These are phyloP conservation scores for Conus ventricosus DNA, from an alignment of 1,140 invertebrate genomes.

Conservation along the genomic window DNA sequence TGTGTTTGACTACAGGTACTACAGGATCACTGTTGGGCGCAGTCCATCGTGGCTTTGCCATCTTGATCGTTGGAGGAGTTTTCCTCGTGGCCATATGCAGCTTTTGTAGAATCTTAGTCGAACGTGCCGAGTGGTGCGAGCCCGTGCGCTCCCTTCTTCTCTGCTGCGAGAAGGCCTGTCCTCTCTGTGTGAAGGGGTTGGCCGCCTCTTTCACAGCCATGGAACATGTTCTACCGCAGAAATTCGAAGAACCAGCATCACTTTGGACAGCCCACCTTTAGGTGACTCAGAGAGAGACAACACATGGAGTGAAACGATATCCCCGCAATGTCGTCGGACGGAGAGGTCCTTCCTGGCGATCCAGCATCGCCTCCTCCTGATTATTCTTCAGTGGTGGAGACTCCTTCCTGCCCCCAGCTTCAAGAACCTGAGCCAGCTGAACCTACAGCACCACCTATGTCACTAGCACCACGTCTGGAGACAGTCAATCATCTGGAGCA, in stretches of 20 bases:
- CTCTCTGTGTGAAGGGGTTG: background rate
- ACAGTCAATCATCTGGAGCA: background rate
- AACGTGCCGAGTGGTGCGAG: background rate
- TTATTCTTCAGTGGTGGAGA: background rate
- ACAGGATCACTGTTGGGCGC: background rate
- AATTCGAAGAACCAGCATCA: background rate
- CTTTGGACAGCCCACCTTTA: background rate
- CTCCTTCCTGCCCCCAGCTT: background rate
- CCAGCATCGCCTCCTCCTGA: background rate
- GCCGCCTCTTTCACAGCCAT: background rate
- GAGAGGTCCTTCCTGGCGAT: background rate
- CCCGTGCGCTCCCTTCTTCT: background rate
- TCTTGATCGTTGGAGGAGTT: background rate
- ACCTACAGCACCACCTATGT: background rate
- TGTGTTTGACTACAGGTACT: background rate
- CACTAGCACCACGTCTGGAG: background rate
- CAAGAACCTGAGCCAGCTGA: background rate
- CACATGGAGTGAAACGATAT: background rate
- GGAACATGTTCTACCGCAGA: background rate
- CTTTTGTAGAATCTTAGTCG: background rate
- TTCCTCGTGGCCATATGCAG: background rate
- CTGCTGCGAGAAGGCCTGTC: background rate
- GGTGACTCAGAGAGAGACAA: background rate
- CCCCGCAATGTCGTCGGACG: background rate
- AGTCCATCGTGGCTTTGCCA: background rate